Evolutionary conservation across 2,113 vertebrate species (phyloP).

Genomic region (Benitochromis conjunctus): DNA sequence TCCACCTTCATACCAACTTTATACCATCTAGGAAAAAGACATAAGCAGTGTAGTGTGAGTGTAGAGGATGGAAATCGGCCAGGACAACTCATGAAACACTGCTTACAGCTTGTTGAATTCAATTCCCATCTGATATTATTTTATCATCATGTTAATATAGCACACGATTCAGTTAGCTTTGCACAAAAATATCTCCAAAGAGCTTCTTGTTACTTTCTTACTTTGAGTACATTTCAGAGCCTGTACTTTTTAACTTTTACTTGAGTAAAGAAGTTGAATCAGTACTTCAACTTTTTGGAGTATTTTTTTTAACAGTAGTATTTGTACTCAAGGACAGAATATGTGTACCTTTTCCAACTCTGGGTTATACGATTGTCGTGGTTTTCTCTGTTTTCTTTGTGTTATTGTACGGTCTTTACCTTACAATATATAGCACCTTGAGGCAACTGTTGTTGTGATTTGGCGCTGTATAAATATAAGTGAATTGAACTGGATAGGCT

Average conservation of each 20-base stretch:
- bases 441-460: background rate
- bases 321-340: background rate
- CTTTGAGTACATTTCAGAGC: background rate
- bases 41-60: background rate
- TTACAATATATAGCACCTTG: background rate
- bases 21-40: background rate
- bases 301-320: background rate
- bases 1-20: no score
- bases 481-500: background rate
- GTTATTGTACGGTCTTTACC: background rate
- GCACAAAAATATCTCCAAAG: background rate
- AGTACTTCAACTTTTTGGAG: no score
- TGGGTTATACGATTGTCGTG: background rate
- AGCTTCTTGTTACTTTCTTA: no score
- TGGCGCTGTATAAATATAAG: background rate
- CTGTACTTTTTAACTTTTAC: background rate
- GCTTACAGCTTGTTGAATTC: background rate
- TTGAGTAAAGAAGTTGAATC: background rate
- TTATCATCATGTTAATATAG: background rate
- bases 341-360: background rate
- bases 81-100: background rate
- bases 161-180: background rate
- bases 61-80: background rate
- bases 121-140: background rate
- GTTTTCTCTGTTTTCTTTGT: background rate